Evolutionary conservation across 1,140 invertebrate genomes (phyloP).

Genomic region (Nylanderia fulva): DNA sequence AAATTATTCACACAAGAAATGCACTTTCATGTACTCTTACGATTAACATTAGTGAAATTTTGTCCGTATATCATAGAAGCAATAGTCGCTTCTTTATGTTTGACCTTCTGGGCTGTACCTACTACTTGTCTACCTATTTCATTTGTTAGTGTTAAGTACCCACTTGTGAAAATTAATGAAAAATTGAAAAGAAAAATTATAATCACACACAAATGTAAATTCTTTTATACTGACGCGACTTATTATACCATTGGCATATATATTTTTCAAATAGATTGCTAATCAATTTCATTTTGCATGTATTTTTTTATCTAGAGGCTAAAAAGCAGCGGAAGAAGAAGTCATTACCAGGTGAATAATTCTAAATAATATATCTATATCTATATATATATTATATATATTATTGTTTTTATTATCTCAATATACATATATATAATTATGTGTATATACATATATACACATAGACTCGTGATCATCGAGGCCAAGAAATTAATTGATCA

Average conservation of each 20-base stretch:
- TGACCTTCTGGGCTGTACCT: constrained; percentile 58
- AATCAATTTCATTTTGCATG: constrained; percentile 89
- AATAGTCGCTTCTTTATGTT: constrained; percentile 43
- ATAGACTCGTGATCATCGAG: constrained; percentile 18
- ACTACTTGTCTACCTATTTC: constrained; percentile 19
- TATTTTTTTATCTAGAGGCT: constrained; percentile 92
- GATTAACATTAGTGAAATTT: constrained; percentile 39
- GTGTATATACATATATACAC: constrained; percentile 58
- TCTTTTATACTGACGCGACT: constrained; percentile 56
- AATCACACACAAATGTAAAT: constrained; percentile 49
- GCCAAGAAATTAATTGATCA: constrained; percentile 41
- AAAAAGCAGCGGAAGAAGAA: constrained; percentile 97
- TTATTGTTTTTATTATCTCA: constrained; percentile 65
- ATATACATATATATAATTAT: constrained; percentile 61
- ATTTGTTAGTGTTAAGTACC: constrained; percentile 62
- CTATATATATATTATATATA: constrained; percentile 55
- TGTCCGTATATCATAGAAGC: constrained; percentile 25
- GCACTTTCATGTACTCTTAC: constrained; percentile 38
- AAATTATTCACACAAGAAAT: constrained; percentile 33
- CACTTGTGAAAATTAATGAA: constrained; percentile 9
- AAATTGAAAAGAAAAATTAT: constrained; percentile 18
- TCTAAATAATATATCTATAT: constrained; percentile 77
- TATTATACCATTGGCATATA: constrained; percentile 72
- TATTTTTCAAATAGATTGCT: constrained; percentile 84
- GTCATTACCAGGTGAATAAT: constrained; percentile 93